Evolutionary conservation across 2,113 vertebrate genomes (phyloP), one percentile per base, ranked within the genome.

Genomic region (Telmatochromis brachygnathus): DNA sequence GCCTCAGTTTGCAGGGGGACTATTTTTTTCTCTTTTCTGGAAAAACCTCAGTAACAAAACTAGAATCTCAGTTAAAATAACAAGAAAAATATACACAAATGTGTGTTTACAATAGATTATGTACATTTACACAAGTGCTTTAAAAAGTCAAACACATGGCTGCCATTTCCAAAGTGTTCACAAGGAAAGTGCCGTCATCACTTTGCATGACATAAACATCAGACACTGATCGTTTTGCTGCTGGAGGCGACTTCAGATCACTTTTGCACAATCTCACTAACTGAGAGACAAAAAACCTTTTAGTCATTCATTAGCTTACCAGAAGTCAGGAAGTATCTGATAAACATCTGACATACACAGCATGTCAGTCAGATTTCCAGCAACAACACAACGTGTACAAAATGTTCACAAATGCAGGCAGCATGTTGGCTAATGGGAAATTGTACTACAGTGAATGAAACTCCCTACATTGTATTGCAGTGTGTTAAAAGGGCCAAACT

Each of bases 11-110:
- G 84, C 91, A 96, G 96, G 96, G 93, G 93, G 70, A 97, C 96
- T 96, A 96, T 96, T 96, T 96, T 56, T 45, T 77, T 84, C 9
- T 49, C 6, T 37, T 83, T 51, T 21, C 13, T 13, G 10, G 9
- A 96, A 97, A 89, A 96, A 96, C 94, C 97, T 97, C 97, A 96
- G 98, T 98, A 98, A 98, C 97, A 98, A 98, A 98, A 98, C 97
- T 98, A 98, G 97, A 98, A 97, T 94, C 93, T 94, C 96, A 96
- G 96, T 97, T 97, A 97, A 97, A 98, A 97, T 95, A 97, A 97
- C 96, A 96, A 96, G 96, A 96, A 88, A 75, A 97, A 95, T 98
- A 97, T 98, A 98, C 97, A 98, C 97, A 97, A 92, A 95, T 94
- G 95, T 97, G 97, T 97, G 96, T 97, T 96, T 97, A 98, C 97